These are phyloP conservation scores for Mastomys natalensis DNA, from an alignment of 2,113 vertebrate genomes.

Conservation along the genomic window DNA sequence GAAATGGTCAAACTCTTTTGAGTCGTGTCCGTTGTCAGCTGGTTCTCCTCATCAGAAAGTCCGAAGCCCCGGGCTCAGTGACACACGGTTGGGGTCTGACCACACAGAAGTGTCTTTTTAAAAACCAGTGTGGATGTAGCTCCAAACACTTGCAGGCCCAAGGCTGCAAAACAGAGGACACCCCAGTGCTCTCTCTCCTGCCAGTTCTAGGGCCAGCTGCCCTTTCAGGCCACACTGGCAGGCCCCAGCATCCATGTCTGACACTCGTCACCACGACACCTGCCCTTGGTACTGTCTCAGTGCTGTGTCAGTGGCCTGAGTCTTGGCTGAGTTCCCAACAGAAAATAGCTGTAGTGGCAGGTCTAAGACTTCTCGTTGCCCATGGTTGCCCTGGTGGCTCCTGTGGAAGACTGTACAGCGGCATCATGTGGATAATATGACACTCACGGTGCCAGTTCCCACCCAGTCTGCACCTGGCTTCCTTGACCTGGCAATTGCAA, in stretches of 20 bases:
- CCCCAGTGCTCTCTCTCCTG: not conserved
- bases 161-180: not conserved
- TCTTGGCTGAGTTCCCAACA: not conserved
- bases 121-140: not conserved
- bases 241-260: not conserved
- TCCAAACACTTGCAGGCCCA: not conserved
- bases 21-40: not conserved
- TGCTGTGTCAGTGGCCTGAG: not conserved
- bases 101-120: not conserved
- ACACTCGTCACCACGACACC: constrained; percentile 50
- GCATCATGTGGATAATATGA: no score
- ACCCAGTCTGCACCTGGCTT: not conserved
- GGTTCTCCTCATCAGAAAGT: not conserved
- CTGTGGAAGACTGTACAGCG: not conserved
- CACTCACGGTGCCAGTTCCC: fast-evolving
- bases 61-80: not conserved
- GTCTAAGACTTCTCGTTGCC: not conserved
- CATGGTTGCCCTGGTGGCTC: not conserved
- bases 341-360: not conserved
- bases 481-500: not conserved
- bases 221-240: not conserved
- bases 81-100: not conserved
- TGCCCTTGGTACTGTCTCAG: not conserved
- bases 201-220: not conserved
- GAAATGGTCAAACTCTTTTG: not conserved